Percentiles rank a stretch among this genome's conserved stretches.
phyloP scores from a whole-genome alignment of 1,140 invertebrate genomes.

The Procambarus virginalis region DNA sequence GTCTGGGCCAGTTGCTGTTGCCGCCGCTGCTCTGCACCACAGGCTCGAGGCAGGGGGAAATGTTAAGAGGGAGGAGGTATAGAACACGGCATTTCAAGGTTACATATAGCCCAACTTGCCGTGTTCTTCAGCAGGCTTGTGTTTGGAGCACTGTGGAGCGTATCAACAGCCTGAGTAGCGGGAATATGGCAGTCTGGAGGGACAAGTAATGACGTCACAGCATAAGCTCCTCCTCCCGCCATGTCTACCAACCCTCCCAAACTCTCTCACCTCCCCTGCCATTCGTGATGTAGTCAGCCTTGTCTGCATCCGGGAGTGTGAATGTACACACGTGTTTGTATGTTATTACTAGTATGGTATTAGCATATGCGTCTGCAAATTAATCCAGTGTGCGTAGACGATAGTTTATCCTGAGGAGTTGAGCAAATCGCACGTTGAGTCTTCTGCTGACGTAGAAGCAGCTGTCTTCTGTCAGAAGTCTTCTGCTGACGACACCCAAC shows the following conservation, averaged over 20 bases:
- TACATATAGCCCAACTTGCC: constrained; percentile 1
- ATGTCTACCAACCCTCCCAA: not conserved
- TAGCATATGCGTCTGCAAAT: not conserved
- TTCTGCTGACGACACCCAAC: no score
- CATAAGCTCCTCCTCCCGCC: not conserved
- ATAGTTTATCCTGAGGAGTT: no score
- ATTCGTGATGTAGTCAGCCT: not conserved
- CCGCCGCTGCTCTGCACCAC: not conserved
- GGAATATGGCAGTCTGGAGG: constrained; percentile 6
- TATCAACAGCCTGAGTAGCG: not conserved
- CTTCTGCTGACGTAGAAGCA: no score
- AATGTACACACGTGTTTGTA: not conserved
- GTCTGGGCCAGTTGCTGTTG: not conserved
- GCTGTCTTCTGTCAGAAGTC: no score
- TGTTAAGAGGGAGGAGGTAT: not conserved
- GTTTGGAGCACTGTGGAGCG: not conserved
- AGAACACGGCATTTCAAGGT: not conserved
- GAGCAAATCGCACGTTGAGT: no score
- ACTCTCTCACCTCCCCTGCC: not conserved
- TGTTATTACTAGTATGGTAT: not conserved
- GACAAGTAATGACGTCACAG: not conserved
- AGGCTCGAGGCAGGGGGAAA: not conserved
- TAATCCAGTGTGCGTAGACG: not conserved
- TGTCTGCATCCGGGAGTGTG: not conserved
- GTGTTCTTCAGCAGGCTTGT: not conserved